Evolutionary conservation across 2,113 vertebrate species (phyloP).

Genomic region (Motacilla alba): DNA sequence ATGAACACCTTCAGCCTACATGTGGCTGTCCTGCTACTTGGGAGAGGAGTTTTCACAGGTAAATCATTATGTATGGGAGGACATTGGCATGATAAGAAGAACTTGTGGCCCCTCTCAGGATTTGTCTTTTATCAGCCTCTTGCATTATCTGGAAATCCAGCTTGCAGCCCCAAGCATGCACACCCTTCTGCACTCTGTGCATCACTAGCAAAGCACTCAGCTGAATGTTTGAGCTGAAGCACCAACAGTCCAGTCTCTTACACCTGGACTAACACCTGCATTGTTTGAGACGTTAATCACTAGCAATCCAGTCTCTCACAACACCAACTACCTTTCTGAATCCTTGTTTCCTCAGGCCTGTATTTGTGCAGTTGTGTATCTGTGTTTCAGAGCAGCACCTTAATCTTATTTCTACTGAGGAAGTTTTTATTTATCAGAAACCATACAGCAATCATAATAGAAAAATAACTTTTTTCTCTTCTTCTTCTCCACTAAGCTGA

Average conservation of each 20-base stretch:
- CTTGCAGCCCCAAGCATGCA: background rate
- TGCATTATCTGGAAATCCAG: background rate
- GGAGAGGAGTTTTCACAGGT: background rate
- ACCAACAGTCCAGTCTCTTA: background rate
- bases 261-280: background rate
- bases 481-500: background rate
- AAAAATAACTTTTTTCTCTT: background rate
- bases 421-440: background rate
- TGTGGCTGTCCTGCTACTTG: background rate
- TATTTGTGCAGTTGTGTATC: background rate
- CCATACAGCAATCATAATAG: background rate
- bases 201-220: background rate
- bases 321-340: background rate
- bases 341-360: background rate
- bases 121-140: background rate
- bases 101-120: background rate
- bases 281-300: background rate
- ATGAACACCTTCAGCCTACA: background rate
- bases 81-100: background rate
- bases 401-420: background rate
- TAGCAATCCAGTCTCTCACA: background rate
- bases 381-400: background rate
- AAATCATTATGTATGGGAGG: background rate
- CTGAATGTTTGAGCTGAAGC: background rate
- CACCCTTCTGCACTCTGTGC: background rate